Evolutionary conservation across 2,888 invertebrate species (phyloP), one percentile per base, ranked within the genome.

Genomic region (Gisinianus flammeolus): DNA sequence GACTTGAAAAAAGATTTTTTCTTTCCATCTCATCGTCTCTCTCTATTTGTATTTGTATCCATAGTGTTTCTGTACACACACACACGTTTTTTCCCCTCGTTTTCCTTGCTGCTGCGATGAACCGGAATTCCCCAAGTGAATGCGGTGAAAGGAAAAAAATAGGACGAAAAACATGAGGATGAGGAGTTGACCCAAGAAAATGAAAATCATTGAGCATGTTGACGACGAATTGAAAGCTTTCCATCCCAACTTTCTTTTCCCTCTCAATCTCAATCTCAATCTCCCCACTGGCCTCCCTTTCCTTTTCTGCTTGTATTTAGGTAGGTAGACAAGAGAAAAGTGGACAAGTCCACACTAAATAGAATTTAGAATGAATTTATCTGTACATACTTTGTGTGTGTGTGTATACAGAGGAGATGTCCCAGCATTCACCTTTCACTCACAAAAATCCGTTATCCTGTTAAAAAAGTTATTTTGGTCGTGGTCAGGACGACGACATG

Each of bases 1-100:
- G 66, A 30, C 66, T 66, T 16, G 16, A 30, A 66, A 30, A 64
- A 66, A 30, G 66, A 66, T 66, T 66, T 30, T n/a, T 66, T 66
- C 26, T 64, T 58, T 26, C 26, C 24, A 4, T 24, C 26, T 16
- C 66, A 19, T 66, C 66, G 30, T 30, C 31, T 66, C n/a, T 30
- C 66, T n/a, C 12, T 12, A 1, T 66, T 19, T 66, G 2, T 66
- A 24, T 5, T 64, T 64, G 62, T 10, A 12, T 64, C 54, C 54
- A 54, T 54, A n/a, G 54, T n/a, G 54, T 54, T n/a, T 54, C 54
- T 3, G 54, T n/a, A 54, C 16, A 44, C 44, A 44, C 44, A 10
- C 44, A 44, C 54, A 54, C 6, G 3, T n/a, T 12, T n/a, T n/a
- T n/a, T n/a, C n/a, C n/a, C n/a, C n/a, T n/a, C n/a, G n/a, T n/a